Conservation (phyloP, 1,140 invertebrate species). For the Agrilus planipennis region DNA sequence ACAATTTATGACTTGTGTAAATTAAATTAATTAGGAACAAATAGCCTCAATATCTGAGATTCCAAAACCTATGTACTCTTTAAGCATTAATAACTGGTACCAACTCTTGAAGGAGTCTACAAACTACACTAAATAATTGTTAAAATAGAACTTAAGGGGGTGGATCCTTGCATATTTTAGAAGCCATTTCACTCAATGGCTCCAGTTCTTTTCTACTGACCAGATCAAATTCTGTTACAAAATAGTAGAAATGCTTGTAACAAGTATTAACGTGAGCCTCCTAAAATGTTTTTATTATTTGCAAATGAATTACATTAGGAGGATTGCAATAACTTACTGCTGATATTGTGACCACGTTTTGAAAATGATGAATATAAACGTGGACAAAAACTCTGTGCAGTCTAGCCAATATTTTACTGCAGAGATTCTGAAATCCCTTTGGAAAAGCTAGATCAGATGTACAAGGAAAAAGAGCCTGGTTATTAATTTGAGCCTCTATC, state of each 20-base stretch:
- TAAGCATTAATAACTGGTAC: too few relatives aligned
- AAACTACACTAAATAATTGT: too few relatives aligned
- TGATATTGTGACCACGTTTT: slow-evolving; percentile 74
- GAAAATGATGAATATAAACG: slow-evolving; percentile 96
- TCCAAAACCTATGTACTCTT: too few relatives aligned
- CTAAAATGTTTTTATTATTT: slow-evolving; percentile 36
- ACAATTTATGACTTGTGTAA: too few relatives aligned
- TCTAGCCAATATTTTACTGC: slow-evolving; percentile 82
- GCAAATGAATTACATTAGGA: slow-evolving; percentile 1
- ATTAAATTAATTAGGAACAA: too few relatives aligned
- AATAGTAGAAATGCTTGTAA: slow-evolving; percentile 96
- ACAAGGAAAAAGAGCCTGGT: slow-evolving; percentile 48
- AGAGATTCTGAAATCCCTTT: slow-evolving; percentile 65
- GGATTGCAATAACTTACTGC: slow-evolving; percentile 63
- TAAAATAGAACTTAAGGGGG: slow-evolving; percentile 16
- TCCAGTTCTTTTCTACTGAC: slow-evolving; percentile 80
- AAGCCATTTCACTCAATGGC: slow-evolving; percentile 69
- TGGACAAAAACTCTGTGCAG: slow-evolving; percentile 92
- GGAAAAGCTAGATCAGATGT: slow-evolving; percentile 78
- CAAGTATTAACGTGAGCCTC: slow-evolving; percentile 94
- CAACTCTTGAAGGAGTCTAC: too few relatives aligned
- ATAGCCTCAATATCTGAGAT: too few relatives aligned
- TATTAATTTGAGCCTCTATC: slow-evolving; percentile 88
- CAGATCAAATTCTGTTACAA: slow-evolving; percentile 80
- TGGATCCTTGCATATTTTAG: slow-evolving; percentile 58